These are phyloP conservation scores for Flexamia atlantica DNA, from an alignment of 2,888 invertebrate species.

Conservation along the genomic window DNA sequence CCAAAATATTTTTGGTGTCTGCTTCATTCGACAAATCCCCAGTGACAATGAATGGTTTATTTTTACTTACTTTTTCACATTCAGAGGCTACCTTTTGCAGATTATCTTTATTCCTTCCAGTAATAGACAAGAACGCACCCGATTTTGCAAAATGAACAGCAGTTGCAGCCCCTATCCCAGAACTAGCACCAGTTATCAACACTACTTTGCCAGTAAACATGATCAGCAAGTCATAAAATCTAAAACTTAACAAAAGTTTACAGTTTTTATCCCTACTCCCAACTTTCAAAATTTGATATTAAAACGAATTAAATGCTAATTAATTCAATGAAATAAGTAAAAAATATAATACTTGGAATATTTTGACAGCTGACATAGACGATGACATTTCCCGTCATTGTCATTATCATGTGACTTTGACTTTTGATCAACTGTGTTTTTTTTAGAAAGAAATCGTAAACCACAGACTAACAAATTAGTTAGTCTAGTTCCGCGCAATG, in stretches of 20 bases:
- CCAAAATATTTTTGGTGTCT: slow-evolving; percentile 85
- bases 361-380: no score
- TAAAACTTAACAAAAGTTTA: no score
- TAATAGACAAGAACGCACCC: slow-evolving; percentile 86
- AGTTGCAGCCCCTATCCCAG: slow-evolving; percentile 91
- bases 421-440: not conserved
- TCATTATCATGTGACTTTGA: slow-evolving; percentile 2
- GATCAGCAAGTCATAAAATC: not conserved
- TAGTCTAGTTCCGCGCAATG: no score
- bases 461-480: no score
- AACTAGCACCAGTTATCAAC: slow-evolving; percentile 88
- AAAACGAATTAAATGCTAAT: no score
- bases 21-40: slow-evolving; percentile 87
- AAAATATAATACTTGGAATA: no score
- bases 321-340: no score
- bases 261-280: no score
- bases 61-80: slow-evolving; percentile 74
- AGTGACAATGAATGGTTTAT: slow-evolving; percentile 79
- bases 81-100: slow-evolving; percentile 80
- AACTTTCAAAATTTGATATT: no score
- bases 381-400: not conserved
- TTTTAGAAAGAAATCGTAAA: no score
- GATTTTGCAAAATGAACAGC: slow-evolving; percentile 86
- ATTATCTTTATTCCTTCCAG: slow-evolving; percentile 84
- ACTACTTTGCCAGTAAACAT: slow-evolving; percentile 84